Evolutionary conservation across 92 coral and sea anemone species (phyloP), one percentile per base, ranked within the genome.

Genomic region (Actinernus sp.): DNA sequence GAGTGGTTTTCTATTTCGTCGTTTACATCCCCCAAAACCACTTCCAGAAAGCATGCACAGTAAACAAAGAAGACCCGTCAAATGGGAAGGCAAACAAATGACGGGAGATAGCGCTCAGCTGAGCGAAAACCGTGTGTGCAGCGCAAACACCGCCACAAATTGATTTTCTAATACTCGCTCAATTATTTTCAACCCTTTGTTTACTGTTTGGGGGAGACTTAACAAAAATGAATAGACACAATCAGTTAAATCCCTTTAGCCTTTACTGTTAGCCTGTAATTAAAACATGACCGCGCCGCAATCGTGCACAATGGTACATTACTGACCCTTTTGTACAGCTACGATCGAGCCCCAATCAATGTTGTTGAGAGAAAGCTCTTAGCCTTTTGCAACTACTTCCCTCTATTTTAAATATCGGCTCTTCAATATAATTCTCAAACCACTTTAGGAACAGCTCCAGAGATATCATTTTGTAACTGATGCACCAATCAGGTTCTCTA

Each of bases 171-270:
- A 56, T 40, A 29, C 50, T 27, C 21, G 66, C 66, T 60, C 45
- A 33, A 70, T 70, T 55, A 70, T 37, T 57, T 40, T 29, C 24
- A 25, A 2, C 34, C 30, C 41, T 40, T 70, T 70, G 65, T 70
- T 70, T 70, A 54, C 66, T 55, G 77, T 57, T 57, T 57, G 54
- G 40, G 33, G 28, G 16, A 57, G 30, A 66, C 77, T 70, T 70
- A 55, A 70, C 77, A 57, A 29, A 56, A 56, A 57, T 46, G 30
- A 20, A 22, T 43, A 26, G 26, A 41, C 43, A 70, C 77, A 70
- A 70, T 41, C 41, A 31, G 12, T 16, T 17, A 16, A 19, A 40
- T 12, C 46, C 57, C 47, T 36, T 9, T 22, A 2, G 33, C 40
- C 30, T 26, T 56, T 40, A 43, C 18, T 40, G 75, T 53, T 53